Evolutionary conservation across 1,140 invertebrate genomes (phyloP).

Genomic region (Drosophila bipectinata): DNA sequence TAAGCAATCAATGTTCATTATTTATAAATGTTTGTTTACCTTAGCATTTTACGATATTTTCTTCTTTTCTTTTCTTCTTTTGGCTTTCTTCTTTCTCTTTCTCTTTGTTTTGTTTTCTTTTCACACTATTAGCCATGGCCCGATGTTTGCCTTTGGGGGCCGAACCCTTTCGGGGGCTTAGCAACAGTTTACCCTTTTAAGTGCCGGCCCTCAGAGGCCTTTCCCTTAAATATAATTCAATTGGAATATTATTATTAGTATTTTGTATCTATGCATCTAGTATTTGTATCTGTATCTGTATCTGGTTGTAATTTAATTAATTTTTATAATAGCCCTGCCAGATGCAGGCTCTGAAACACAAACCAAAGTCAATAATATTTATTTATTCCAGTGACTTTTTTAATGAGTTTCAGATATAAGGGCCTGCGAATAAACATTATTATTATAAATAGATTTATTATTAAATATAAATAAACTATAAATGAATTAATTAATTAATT

Average conservation of each 20-base stretch:
- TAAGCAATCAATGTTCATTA: constrained; percentile 81
- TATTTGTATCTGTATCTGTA: not conserved
- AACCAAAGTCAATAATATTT: constrained; percentile 44
- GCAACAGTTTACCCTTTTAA: constrained; percentile 29
- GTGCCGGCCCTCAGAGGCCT: not conserved
- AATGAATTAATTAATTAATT: too few species aligned
- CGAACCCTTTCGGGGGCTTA: constrained; percentile 42
- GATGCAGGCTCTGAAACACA: constrained; percentile 7
- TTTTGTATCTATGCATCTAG: not conserved
- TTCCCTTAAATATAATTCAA: too few species aligned
- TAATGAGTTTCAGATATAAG: constrained; percentile 14
- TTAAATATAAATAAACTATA: not conserved
- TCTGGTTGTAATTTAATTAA: constrained; percentile 37
- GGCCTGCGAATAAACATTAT: not conserved
- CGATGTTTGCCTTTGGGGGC: constrained; percentile 52
- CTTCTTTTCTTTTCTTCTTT: constrained; percentile 4
- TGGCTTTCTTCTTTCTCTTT: constrained; percentile 3
- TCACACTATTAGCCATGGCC: constrained; percentile 66
- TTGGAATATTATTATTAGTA: too few species aligned
- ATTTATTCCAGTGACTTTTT: constrained; percentile 34
- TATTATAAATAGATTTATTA: not conserved
- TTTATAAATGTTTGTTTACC: constrained; percentile 76
- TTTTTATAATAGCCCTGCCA: constrained; percentile 25
- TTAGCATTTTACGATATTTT: constrained; percentile 61
- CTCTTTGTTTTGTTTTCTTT: constrained; percentile 34